Base-by-base conservation (phyloP, 2,113 vertebrate genomes). In the Nasalis larvatus region DNA sequence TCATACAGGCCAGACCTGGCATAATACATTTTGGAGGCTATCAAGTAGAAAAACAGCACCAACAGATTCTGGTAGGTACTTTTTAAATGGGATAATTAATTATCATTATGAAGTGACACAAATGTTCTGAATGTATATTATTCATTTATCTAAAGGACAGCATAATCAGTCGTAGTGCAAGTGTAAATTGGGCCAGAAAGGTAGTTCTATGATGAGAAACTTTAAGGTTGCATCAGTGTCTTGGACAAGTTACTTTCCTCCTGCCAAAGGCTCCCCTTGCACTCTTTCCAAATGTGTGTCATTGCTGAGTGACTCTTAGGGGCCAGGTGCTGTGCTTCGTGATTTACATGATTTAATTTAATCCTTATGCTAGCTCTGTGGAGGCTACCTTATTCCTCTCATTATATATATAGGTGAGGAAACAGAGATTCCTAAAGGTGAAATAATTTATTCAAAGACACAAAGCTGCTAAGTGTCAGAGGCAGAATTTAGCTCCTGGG, bases 1-100 rank as follows among this genome's bases (percentile, higher is more conserved):
- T 99, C 91, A 96, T 99, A 89, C 98, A 99, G 94, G 99, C 99
- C 69, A 99, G 99, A 89, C 99, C 99, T 30, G 97, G 99, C 35
- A 98, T 99, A 86, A 97, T 99, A 81, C 99, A 99, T 98, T 99
- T 99, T 97, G 99, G 99, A 98, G 99, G 99, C 14, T 99, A 99
- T 97, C 97, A 99, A 98, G 88, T 99, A 74, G 98, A 98, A 94
- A 99, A 99, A 94, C 98, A 99, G 86, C 99, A 99, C 80, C 97
- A 97, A 6, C 99, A 99, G 97, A 97, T 18, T 13, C 96, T 99
- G 98, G 99, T 99, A 98, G 97, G 99, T 97, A 47, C 81, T 94
- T 86, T 82, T 21, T 30, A 86, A 86, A 60, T 90, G 60, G 40
- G 10, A 56, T 88, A 47, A 93, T 82, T 95, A 73, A 76, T 81